A percentile compares a stretch with the other conserved stretches of the same genome.
Evolutionary conservation across 2,888 invertebrate genomes (phyloP).

Genomic region (Drosophila formosana): DNA sequence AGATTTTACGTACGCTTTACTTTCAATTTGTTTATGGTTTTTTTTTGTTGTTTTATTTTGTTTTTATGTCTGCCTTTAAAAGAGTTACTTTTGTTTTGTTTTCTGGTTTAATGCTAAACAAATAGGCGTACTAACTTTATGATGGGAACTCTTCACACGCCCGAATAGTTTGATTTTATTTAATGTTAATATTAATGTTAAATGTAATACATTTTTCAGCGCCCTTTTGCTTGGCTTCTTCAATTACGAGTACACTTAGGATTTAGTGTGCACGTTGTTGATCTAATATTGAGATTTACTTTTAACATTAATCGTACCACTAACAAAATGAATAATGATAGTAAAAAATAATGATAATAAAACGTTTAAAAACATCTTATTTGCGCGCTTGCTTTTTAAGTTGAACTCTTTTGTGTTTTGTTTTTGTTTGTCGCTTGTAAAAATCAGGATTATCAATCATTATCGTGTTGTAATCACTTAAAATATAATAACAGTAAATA

Average conservation of each 20-base stretch:
- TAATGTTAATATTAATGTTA: conserved; percentile 44
- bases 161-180: conserved; percentile 35
- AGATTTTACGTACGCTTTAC: conserved; percentile 64
- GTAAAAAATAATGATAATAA: conserved; percentile 32
- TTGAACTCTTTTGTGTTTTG: conserved; percentile 26
- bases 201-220: conserved; percentile 66
- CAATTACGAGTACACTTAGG: conserved; percentile 52
- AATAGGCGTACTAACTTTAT: conserved; percentile 51
- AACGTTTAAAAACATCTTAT: conserved; percentile 65
- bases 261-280: conserved; percentile 41
- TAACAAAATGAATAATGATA: conserved; percentile 49
- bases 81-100: conserved; percentile 15
- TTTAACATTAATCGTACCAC: conserved; percentile 42
- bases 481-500: conserved; percentile 78
- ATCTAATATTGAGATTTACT: conserved; percentile 41
- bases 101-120: conserved; percentile 49
- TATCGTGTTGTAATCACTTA: conserved; percentile 64
- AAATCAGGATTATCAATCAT: conserved; percentile 58
- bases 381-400: conserved; percentile 58
- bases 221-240: conserved; percentile 44
- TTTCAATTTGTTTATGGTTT: conserved; percentile 35
- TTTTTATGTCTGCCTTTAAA: conserved; percentile 24
- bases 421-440: conserved; percentile 39
- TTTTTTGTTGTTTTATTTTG: conserved; percentile 5
- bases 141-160: conserved; percentile 38